Evolutionary conservation across 2,113 vertebrate species (phyloP).

Genomic region (Dicerorhinus sumatrensis): DNA sequence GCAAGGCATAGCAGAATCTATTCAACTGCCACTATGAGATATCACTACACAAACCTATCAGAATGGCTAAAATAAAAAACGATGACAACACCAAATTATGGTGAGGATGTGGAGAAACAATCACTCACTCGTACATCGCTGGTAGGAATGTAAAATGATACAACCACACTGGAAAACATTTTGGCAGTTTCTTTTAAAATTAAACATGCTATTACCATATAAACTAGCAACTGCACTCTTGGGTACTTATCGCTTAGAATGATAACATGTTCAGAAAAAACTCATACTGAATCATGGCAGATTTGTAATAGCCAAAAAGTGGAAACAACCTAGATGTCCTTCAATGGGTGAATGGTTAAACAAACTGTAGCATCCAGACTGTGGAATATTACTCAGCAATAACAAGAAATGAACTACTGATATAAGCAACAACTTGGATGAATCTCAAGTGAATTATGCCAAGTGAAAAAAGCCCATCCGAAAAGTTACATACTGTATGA

Average conservation of each 20-base stretch:
- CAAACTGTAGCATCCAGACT: not conserved
- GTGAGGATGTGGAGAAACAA: not conserved
- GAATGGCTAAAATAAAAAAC: slow-evolving; percentile 2
- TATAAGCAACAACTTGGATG: not conserved
- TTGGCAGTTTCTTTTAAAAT: slow-evolving; percentile 34
- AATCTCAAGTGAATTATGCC: not conserved
- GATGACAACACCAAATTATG: not conserved
- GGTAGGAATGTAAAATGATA: not conserved
- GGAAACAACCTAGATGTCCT: not conserved
- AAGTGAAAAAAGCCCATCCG: not conserved
- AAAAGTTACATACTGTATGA: not conserved
- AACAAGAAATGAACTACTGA: not conserved
- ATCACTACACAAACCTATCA: not conserved
- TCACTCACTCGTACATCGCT: not conserved
- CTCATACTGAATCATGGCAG: not conserved
- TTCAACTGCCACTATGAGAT: not conserved
- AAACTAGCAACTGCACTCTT: not conserved
- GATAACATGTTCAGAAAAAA: not conserved
- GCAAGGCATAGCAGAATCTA: not conserved
- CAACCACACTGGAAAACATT: not conserved
- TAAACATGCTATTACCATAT: slow-evolving; percentile 28
- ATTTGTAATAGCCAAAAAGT: not conserved
- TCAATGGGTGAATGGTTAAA: not conserved
- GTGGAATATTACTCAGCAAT: not conserved
- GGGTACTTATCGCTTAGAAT: slow-evolving; percentile 10